Evolutionary conservation across 2,113 vertebrate genomes (phyloP), one percentile per base, ranked within the genome.

Genomic region (Pygoscelis adeliae): DNA sequence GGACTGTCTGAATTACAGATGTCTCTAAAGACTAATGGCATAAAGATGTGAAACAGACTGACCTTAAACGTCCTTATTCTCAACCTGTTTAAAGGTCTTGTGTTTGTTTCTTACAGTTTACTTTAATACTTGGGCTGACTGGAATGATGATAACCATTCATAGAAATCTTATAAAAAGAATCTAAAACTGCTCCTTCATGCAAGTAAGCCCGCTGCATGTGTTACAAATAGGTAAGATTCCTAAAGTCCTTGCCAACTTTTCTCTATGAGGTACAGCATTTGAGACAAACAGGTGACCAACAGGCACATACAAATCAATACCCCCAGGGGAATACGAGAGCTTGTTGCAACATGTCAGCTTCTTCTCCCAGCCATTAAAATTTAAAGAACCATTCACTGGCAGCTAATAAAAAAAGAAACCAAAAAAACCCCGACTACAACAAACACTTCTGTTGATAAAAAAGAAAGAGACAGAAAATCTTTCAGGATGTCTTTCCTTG

Each of bases 1-100:
- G 92, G 93, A 94, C 95, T 84, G 86, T 98, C 97, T 98, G 97
- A 97, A 97, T 97, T 98, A 97, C 97, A 98, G 96, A 97, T 97
- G 98, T 94, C 94, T 97, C 96, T 94, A 78, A 97, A 92, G 92
- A 96, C 93, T 95, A 97, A 97, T 65, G 91, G 70, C 94, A 97
- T 95, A 98, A 98, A 97, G 96, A 97, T 98, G 94, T 89, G 97
- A 92, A 93, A 53, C 62, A 79, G 72, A 67, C 61, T 97, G 97
- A 97, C 97, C 97, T 98, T 77, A 95, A 93, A 98, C 80, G 97
- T 84, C 96, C 96, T 92, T 50, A 40, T 62, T 34, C 63, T 50
- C 58, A 83, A 87, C 40, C 40, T 90, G 23, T 5, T 38, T 66
- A 85, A 96, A 86, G 47, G 22, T 70, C 61, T 65, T 42, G 13